Evolutionary conservation across 2,888 invertebrate species (phyloP).

Genomic region (Oxyteleia sp.): DNA sequence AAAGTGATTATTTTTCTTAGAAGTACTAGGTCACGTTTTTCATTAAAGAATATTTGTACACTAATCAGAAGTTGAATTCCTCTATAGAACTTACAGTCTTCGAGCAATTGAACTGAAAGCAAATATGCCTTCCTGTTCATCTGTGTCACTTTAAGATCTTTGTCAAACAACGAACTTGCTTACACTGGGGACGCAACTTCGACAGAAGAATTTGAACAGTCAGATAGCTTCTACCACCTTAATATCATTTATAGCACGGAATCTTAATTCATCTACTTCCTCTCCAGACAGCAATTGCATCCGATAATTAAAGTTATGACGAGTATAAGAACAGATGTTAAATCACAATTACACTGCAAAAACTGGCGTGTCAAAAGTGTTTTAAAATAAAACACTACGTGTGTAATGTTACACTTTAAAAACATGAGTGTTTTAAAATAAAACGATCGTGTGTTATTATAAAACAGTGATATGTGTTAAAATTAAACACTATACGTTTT

Average conservation of each 20-base stretch:
- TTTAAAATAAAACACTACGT: no score
- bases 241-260: slow-evolving; percentile 19
- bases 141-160: slow-evolving; percentile 34
- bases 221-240: slow-evolving; percentile 25
- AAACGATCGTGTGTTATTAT: no score
- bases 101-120: slow-evolving; percentile 33
- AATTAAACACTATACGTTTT: no score
- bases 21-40: no score
- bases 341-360: no score
- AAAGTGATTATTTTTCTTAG: no score
- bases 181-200: slow-evolving; percentile 20
- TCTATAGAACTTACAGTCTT: not conserved
- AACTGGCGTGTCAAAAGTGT: no score
- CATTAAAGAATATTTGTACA: no score
- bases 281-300: not conserved
- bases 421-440: no score
- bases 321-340: slow-evolving; percentile 6
- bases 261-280: slow-evolving; percentile 8
- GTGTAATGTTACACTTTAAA: no score
- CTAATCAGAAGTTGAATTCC: slow-evolving; percentile 23
- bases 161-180: slow-evolving; percentile 37
- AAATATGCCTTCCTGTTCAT: slow-evolving; percentile 35
- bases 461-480: no score
- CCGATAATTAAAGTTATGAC: slow-evolving; percentile 31
- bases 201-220: slow-evolving; percentile 30